A percentile compares a stretch with the other conserved stretches of the same genome.
phyloP scores from a whole-genome alignment of 2,797 vertebrate species.

The Tokudaia tokunoshimensis region DNA sequence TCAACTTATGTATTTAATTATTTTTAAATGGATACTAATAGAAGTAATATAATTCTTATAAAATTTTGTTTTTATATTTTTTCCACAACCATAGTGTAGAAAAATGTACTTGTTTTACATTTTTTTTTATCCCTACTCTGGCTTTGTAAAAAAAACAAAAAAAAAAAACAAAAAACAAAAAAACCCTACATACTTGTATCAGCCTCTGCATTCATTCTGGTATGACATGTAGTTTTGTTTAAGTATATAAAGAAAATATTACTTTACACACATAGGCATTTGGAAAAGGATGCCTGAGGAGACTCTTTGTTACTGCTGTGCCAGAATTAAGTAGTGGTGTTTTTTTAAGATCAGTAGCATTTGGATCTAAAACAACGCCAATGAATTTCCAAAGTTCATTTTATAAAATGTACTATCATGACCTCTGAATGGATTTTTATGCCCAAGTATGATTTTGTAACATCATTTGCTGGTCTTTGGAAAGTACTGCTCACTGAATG shows the following conservation, averaged over 20 bases:
- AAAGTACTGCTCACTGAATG: not conserved
- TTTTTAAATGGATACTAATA: not conserved
- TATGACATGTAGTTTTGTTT: not conserved
- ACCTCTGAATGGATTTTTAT: constrained; percentile 4
- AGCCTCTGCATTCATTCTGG: not conserved
- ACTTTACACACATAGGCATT: not conserved
- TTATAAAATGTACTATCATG: not conserved
- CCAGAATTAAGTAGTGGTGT: not conserved
- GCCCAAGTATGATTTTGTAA: not conserved
- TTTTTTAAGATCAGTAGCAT: not conserved
- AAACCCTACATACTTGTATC: not conserved
- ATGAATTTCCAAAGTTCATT: not conserved
- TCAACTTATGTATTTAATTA: not conserved
- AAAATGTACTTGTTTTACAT: not conserved
- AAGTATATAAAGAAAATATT: not conserved
- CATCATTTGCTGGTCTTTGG: not conserved
- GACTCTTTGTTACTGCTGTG: not conserved
- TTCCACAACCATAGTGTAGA: not conserved
- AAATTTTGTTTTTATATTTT: not conserved
- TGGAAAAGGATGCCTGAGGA: not conserved
- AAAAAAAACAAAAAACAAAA: not conserved
- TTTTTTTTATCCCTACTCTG: not conserved
- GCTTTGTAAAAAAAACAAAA: not conserved
- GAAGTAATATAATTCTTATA: constrained; percentile 16
- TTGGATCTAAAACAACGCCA: not conserved